These are phyloP conservation scores for Oscheius sp. DNA, from an alignment of 2,888 invertebrate species.

Conservation along the genomic window DNA sequence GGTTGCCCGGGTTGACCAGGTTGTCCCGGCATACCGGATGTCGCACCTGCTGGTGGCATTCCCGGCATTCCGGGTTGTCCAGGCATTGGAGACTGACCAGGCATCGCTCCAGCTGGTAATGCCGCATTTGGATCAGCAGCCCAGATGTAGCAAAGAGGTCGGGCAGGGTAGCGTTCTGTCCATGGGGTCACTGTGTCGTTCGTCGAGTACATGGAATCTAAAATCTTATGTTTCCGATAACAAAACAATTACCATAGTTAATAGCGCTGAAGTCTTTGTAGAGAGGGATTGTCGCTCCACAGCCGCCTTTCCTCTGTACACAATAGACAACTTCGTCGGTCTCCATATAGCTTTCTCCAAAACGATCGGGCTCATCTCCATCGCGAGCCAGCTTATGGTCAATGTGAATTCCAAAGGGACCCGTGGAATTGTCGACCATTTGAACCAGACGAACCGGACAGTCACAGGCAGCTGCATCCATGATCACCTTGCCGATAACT, in stretches of 20 bases:
- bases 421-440: background rate
- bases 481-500: background rate
- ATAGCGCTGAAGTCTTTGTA: background rate
- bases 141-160: slow-evolving; percentile 6
- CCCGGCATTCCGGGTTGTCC: too few relatives aligned
- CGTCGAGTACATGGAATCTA: slow-evolving; percentile 1
- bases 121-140: background rate
- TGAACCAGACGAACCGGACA: background rate
- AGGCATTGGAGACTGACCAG: too few relatives aligned
- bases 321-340: slow-evolving; percentile 9
- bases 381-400: slow-evolving; percentile 5
- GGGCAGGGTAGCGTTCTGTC: background rate
- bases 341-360: background rate
- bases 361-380: slow-evolving; percentile 6
- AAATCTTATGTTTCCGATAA: background rate
- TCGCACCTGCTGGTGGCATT: too few relatives aligned
- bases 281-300: background rate
- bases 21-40: too few relatives aligned
- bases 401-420: background rate
- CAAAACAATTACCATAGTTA: background rate
- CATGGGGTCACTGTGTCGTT: background rate
- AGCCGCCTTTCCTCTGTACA: slow-evolving; percentile 4
- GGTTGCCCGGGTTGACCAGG: too few relatives aligned
- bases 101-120: background rate
- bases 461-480: background rate